phyloP scores from a whole-genome alignment of 2,888 invertebrate species.

The Oscheius myriophilus region DNA sequence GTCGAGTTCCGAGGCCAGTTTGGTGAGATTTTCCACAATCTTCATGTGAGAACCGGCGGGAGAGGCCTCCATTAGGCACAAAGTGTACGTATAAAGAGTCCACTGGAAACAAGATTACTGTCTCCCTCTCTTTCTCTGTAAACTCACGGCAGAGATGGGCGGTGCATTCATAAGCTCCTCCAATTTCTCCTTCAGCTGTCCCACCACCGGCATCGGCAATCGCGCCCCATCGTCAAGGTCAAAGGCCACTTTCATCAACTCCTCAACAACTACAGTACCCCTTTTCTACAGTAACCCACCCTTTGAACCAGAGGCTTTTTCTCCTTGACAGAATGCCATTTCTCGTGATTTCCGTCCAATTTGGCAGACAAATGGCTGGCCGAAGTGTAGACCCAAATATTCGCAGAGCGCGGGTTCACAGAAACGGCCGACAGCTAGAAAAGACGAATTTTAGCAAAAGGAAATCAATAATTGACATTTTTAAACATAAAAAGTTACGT shows the following conservation, averaged over 20 bases:
- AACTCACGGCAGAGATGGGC: constrained; percentile 3
- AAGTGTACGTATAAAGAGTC: constrained; percentile 44
- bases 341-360: background rate
- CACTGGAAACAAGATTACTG: constrained; percentile 35
- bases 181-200: constrained; percentile 2
- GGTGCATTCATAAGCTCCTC: constrained; percentile 11
- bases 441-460: background rate
- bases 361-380: background rate
- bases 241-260: constrained; percentile 4
- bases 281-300: background rate
- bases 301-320: constrained; percentile 3
- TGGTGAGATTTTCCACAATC: constrained; percentile 36
- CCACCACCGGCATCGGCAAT: background rate
- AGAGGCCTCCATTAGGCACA: constrained; percentile 37
- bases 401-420: constrained; percentile 6
- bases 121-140: background rate
- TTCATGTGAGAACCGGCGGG: constrained; percentile 31
- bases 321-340: background rate
- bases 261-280: constrained; percentile 7
- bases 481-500: background rate
- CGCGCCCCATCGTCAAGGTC: constrained; percentile 2
- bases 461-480: background rate
- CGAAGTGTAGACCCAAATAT: constrained; percentile 1
- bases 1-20: constrained; percentile 32
- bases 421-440: constrained; percentile 9